Evolutionary conservation across 2,797 vertebrate genomes (phyloP).

Genomic region (Sparidentex hasta): DNA sequence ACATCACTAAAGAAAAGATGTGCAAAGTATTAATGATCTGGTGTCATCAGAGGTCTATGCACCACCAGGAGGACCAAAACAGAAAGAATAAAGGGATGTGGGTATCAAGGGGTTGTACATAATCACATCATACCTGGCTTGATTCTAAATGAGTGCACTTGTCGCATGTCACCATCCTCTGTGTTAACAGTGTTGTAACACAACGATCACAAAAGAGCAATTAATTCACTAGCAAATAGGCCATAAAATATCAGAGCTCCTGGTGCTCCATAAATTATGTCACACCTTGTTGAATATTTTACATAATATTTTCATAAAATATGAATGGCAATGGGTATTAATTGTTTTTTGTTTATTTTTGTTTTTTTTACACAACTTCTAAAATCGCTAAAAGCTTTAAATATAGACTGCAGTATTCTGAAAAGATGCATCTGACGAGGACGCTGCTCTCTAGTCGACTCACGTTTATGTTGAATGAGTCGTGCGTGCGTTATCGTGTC

Average conservation of each 20-base stretch:
- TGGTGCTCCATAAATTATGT: not conserved
- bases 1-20: not conserved
- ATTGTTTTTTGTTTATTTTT: too few species aligned
- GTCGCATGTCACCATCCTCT: not conserved
- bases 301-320: too few species aligned
- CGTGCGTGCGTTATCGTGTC: not conserved
- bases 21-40: not conserved
- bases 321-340: too few species aligned
- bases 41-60: not conserved
- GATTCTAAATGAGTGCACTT: not conserved
- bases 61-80: too few species aligned
- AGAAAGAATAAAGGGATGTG: not conserved
- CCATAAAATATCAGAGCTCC: not conserved
- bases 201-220: not conserved
- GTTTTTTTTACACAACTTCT: too few species aligned
- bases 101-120: not conserved
- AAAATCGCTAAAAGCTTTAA: not conserved
- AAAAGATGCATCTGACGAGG: not conserved
- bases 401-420: not conserved
- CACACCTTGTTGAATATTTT: not conserved
- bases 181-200: not conserved
- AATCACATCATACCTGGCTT: not conserved
- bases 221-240: not conserved
- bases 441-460: conserved; percentile 12
- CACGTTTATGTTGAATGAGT: not conserved